Conservation (phyloP, 2,888 invertebrate species). For the Strigamia crassipes region DNA sequence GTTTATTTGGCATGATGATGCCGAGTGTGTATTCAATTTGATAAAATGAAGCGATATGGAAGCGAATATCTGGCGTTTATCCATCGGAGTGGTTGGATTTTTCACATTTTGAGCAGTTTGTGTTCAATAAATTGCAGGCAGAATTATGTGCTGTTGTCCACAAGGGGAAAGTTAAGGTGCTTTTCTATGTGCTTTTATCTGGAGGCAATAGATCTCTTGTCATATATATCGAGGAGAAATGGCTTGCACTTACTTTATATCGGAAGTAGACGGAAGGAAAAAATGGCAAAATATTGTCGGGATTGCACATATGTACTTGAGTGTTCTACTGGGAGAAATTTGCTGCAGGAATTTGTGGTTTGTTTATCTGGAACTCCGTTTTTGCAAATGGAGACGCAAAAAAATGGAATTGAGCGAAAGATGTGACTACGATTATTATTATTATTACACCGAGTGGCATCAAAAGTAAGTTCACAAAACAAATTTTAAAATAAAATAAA, state of each 20-base stretch:
- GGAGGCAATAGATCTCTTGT: constrained; percentile 30
- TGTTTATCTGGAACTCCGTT: not conserved
- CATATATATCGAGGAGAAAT: constrained; percentile 27
- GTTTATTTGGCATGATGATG: not conserved
- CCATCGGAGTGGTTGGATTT: constrained; percentile 2
- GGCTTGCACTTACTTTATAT: constrained; percentile 30
- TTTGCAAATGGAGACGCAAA: not conserved
- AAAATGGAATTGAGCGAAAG: too few species aligned
- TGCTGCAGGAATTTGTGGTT: constrained; percentile 15
- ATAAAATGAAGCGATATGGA: constrained; percentile 1
- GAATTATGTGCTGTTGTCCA: constrained; percentile 22
- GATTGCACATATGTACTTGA: not conserved
- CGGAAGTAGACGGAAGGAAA: constrained; percentile 22
- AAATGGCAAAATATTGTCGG: constrained; percentile 21
- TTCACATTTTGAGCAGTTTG: constrained; percentile 13
- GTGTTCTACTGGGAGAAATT: constrained; percentile 26
- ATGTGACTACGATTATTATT: too few species aligned
- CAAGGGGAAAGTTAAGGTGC: constrained; percentile 22
- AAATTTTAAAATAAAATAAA: too few species aligned
- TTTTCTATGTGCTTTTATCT: constrained; percentile 24
- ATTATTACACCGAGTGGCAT: too few species aligned
- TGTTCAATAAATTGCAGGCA: constrained; percentile 22
- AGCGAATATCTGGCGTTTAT: constrained; percentile 13
- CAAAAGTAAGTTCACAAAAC: too few species aligned
- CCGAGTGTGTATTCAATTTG: constrained; percentile 7